Percentiles rank a stretch among this genome's conserved stretches.
Evolutionary conservation across 2,113 vertebrate genomes (phyloP).

Genomic region (Notarius lentiginosus): DNA sequence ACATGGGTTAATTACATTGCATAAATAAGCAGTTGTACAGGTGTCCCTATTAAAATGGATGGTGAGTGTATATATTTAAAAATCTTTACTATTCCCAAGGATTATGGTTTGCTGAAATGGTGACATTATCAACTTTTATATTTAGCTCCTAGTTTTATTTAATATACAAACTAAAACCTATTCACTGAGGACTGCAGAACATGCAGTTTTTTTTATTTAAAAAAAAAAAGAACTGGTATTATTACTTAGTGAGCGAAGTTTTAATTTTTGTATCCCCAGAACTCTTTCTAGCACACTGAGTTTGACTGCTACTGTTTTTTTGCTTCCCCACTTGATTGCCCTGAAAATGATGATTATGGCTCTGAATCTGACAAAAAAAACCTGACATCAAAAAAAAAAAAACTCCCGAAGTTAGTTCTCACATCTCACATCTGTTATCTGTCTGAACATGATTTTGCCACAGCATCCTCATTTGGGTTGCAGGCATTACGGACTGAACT

Average conservation of each 20-base stretch:
- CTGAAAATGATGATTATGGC: constrained; percentile 23
- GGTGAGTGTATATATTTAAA: neutral
- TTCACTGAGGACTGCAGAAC: neutral
- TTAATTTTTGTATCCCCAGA: neutral
- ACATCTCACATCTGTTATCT: constrained; percentile 32
- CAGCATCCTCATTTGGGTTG: constrained; percentile 7
- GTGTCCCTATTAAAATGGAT: neutral
- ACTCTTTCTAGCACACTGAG: neutral
- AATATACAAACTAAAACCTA: neutral
- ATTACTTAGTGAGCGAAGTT: neutral
- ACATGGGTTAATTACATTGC: neutral
- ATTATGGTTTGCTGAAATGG: neutral
- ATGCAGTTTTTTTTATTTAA: neutral
- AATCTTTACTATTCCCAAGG: neutral
- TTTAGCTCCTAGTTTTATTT: neutral
- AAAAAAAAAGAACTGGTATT: neutral
- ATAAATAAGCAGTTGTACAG: neutral
- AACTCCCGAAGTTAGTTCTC: constrained; percentile 21
- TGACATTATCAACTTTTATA: neutral
- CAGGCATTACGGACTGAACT: constrained; percentile 29
- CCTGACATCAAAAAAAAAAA: neutral
- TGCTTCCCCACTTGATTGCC: constrained; percentile 6
- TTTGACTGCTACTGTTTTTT: neutral
- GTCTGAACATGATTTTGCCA: constrained; percentile 22
- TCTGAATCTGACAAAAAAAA: constrained; percentile 15